These are phyloP conservation scores for Phengaris arion DNA, from an alignment of 2,888 invertebrate genomes.

Conservation along the genomic window DNA sequence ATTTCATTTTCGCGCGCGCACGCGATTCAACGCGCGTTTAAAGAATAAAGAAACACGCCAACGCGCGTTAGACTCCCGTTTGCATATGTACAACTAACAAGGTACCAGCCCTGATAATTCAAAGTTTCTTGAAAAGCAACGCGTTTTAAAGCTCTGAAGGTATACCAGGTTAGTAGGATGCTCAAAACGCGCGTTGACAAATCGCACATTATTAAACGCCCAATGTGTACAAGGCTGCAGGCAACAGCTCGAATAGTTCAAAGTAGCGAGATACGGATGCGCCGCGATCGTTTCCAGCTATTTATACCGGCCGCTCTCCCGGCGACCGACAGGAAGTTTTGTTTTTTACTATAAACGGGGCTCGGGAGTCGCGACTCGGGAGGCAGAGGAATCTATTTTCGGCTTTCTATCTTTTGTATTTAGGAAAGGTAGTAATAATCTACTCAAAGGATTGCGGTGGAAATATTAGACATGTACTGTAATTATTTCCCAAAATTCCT, in stretches of 20 bases:
- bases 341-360: slow-evolving; percentile 20
- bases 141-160: not conserved
- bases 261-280: not conserved
- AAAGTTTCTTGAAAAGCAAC: too few relatives aligned
- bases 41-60: too few relatives aligned
- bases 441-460: not conserved
- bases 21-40: too few relatives aligned
- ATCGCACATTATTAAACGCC: not conserved
- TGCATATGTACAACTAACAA: too few relatives aligned
- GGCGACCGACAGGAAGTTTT: not conserved
- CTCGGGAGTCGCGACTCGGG: slow-evolving; percentile 14
- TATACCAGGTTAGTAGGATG: too few relatives aligned
- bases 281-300: not conserved
- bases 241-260: not conserved
- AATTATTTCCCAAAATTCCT: too few relatives aligned
- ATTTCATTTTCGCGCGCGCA: too few relatives aligned
- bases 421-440: not conserved
- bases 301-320: slow-evolving; percentile 10
- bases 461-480: not conserved
- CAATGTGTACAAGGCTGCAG: not conserved
- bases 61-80: too few relatives aligned
- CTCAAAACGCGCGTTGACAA: not conserved
- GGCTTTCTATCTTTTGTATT: not conserved
- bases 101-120: too few relatives aligned
- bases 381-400: slow-evolving; percentile 3